Evolutionary conservation across 2,888 invertebrate species (phyloP), one percentile per base, ranked within the genome.

Genomic region (Keiferia lycopersicella): DNA sequence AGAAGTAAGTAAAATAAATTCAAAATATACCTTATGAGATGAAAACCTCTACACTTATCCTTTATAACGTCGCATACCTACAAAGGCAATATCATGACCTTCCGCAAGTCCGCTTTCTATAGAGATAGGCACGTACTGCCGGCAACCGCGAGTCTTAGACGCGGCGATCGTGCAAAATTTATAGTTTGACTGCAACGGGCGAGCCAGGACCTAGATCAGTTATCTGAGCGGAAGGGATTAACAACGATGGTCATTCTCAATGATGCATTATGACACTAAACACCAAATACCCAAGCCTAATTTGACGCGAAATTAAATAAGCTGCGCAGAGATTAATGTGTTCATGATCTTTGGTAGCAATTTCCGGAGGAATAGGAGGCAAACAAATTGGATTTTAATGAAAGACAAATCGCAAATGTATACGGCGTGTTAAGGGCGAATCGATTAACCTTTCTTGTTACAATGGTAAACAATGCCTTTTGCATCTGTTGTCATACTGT

Each of bases 91-190:
- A 64, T 56, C 56, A 56, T 65, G 68, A 67, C 66, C 69, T 69
- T 75, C 72, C 69, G 65, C 60, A 68, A 62, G 66, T 62, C 68
- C 70, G 73, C 73, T 75, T 77, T 75, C 73, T 74, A 74, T 63
- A 72, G 70, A 74, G 73, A 74, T 22, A 65, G 71, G 73, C 62
- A 68, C 65, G 67, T 68, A 70, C 74, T 76, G 75, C 71, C 69
- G 70, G 67, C 69, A 72, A 77, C 76, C 73, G 73, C 76, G 74
- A 76, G 74, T 73, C 78, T 76, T 71, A 75, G 73, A 74, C 73
- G 71, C 77, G 77, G 75, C 79, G 73, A 70, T 81, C 71, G 73
- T 73, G 75, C 68, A 76, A 79, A 56, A 83, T 82, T 78, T 80
- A 83, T 79, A 75, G 72, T 68, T 73, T 67, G 67, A 67, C 67